These are phyloP conservation scores for Tadarida brasiliensis DNA, from an alignment of 2,797 vertebrate species.

Conservation along the genomic window DNA sequence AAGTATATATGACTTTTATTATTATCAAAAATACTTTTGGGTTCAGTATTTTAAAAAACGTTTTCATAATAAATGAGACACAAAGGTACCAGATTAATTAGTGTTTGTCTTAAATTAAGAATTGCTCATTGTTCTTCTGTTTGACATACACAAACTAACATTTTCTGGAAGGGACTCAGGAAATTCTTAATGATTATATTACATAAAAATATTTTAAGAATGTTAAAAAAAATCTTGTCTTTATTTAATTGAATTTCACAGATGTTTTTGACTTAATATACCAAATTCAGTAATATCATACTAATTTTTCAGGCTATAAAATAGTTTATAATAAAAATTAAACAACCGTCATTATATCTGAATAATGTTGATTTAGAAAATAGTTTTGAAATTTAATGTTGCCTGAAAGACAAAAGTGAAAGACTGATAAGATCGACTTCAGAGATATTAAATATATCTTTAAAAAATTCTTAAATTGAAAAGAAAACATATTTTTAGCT, in stretches of 20 bases:
- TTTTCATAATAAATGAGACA: background rate
- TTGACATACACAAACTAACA: background rate
- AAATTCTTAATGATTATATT: background rate
- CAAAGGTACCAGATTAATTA: background rate
- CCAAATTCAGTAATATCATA: background rate
- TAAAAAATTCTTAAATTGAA: background rate
- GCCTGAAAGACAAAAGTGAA: background rate
- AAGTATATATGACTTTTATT: background rate
- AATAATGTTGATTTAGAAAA: conserved; percentile 18
- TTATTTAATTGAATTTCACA: background rate
- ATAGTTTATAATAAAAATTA: background rate
- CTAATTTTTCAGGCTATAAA: background rate
- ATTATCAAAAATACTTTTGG: background rate
- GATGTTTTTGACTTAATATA: background rate
- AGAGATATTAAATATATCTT: background rate
- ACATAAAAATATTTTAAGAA: background rate
- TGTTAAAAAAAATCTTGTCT: background rate
- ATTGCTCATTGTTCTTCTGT: background rate
- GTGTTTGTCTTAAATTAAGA: background rate
- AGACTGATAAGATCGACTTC: background rate
- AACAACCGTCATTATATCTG: background rate
- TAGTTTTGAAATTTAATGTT: background rate
- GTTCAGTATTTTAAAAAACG: background rate
- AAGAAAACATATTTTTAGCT: background rate
- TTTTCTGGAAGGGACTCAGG: background rate